Evolutionary conservation across 2,888 invertebrate species (phyloP), one percentile per base, ranked within the genome.

Genomic region (Cryptophagus acutangulus): DNA sequence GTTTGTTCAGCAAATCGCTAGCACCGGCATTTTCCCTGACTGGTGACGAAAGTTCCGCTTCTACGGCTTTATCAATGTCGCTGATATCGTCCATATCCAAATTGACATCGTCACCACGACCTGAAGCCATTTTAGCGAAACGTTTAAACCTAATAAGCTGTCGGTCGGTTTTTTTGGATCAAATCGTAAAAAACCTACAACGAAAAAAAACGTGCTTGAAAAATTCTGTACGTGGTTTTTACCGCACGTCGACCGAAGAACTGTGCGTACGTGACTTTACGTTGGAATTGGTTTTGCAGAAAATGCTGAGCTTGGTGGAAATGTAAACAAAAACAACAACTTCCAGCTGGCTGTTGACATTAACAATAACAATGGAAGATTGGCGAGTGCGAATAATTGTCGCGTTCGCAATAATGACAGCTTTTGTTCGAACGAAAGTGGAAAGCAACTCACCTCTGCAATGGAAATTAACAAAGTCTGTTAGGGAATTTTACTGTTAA

Each of bases 41-140:
- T 45, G 55, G 58, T 26, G 57, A 52, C 8, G 61, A 47, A 29
- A 58, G 44, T 36, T 61, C 57, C 17, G 51, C 54, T 9, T 57
- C 52, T 3, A 61, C 57, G 4, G 48, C 59, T 36, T 61, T 56
- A 37, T 61, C 60, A 28, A 60, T 57, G 40, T 59, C 61, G 35
- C 50, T 48, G 13, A 57, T 55, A 24, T 43, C 45, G 28, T 56
- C 54, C 29, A 43, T 46, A 6, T 46, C 45, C 15, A 52, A 30
- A 15, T 50, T 57, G n/a, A 57, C 43, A 36, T 48, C 43, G 38
- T 53, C 48, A 28, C 52, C 58, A 24, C 49, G 52, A 41, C 46
- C 59, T 36, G 54, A 49, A 48, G 61, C 59, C 61, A 62, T 61
- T 18, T 34, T 43, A 29, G 12, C 16, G 3, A 3, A 26, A 3